Evolutionary conservation across 2,888 invertebrate genomes (phyloP).

Genomic region (Caenorhabditis doughertyi): DNA sequence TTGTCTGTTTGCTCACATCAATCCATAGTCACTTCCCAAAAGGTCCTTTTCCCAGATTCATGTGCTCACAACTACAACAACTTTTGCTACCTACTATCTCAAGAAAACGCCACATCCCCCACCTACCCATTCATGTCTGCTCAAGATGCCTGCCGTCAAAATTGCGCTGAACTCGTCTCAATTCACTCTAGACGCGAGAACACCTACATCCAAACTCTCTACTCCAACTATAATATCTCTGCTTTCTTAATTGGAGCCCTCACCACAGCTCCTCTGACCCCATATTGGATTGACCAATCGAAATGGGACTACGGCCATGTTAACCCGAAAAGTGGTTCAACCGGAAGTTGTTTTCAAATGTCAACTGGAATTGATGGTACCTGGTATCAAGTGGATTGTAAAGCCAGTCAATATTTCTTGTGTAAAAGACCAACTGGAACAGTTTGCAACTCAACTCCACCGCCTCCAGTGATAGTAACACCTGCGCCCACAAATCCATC

Average conservation of each 20-base stretch:
- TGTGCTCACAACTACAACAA: slow-evolving; percentile 22
- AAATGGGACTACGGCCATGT: slow-evolving; percentile 21
- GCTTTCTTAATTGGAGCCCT: slow-evolving; percentile 19
- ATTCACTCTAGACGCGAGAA: slow-evolving; percentile 54
- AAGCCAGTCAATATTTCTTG: slow-evolving; percentile 17
- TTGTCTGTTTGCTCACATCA: no score
- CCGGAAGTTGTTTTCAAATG: slow-evolving; percentile 29
- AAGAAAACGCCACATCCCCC: slow-evolving; percentile 3
- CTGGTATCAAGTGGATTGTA: slow-evolving; percentile 23
- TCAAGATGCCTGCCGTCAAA: slow-evolving; percentile 29
- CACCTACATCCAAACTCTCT: slow-evolving; percentile 34
- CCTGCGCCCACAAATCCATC: slow-evolving; percentile 18
- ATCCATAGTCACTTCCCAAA: background rate
- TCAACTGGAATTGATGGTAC: slow-evolving; percentile 7
- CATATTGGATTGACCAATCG: slow-evolving; percentile 15
- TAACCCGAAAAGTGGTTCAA: background rate
- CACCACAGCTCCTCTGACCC: slow-evolving; percentile 23
- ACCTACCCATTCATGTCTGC: slow-evolving; percentile 2
- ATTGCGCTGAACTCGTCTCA: slow-evolving; percentile 50
- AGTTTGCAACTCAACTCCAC: slow-evolving; percentile 10
- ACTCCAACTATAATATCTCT: slow-evolving; percentile 1
- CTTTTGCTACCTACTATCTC: slow-evolving; percentile 24
- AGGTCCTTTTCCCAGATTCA: background rate
- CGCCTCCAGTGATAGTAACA: slow-evolving; percentile 25
- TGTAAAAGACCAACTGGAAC: slow-evolving; percentile 24